These are phyloP conservation scores for Nyctibius grandis DNA, from an alignment of 2,797 vertebrate species.

Conservation along the genomic window DNA sequence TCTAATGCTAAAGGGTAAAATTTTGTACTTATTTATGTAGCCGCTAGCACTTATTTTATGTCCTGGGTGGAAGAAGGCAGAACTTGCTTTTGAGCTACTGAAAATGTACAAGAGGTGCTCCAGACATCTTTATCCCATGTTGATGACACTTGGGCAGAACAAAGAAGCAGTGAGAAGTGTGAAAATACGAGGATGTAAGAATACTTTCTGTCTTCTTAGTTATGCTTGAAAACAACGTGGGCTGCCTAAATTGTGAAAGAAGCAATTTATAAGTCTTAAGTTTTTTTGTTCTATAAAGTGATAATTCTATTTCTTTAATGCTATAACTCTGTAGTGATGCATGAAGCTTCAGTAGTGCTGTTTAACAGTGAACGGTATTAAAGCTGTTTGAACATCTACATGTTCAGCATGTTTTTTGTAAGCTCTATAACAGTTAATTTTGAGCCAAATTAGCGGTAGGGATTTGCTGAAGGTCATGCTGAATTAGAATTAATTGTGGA, in stretches of 20 bases:
- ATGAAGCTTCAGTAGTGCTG: background rate
- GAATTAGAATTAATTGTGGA: background rate
- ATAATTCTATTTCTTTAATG: background rate
- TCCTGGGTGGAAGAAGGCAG: conserved; percentile 87
- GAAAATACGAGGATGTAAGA: conserved; percentile 85
- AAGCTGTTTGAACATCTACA: background rate
- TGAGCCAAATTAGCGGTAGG: background rate
- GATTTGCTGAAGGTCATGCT: background rate
- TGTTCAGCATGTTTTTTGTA: background rate
- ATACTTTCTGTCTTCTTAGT: background rate
- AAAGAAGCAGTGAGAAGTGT: conserved; percentile 79
- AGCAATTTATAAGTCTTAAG: background rate
- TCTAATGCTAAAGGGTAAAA: background rate
- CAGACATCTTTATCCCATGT: conserved; percentile 70
- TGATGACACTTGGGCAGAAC: conserved; percentile 78
- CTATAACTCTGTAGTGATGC: background rate
- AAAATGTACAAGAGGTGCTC: conserved; percentile 55
- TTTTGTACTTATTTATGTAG: conserved; percentile 67
- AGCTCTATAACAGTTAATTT: background rate
- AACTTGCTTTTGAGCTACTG: conserved; percentile 78
- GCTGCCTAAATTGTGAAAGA: background rate
- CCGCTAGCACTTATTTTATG: conserved; percentile 89
- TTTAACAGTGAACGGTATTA: background rate
- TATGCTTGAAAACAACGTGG: background rate
- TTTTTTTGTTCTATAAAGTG: background rate